Evolutionary conservation across 1,140 invertebrate species (phyloP), one percentile per base, ranked within the genome.

Genomic region (Pseudoatta argentina): DNA sequence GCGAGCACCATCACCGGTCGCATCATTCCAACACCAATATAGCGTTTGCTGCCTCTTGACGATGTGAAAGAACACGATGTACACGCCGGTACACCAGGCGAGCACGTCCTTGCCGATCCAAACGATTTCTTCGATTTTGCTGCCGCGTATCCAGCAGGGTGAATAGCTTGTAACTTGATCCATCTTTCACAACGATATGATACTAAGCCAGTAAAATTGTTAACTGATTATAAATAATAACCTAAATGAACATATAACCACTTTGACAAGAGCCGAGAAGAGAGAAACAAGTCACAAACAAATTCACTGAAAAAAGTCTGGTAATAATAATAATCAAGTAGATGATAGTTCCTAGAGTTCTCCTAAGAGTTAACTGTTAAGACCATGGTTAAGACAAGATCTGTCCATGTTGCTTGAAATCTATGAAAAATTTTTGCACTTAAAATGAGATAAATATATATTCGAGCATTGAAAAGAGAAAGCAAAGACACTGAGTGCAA

Each of bases 61-160:
- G 30, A 94, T n/a, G 44, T 95, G 59, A 73, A 91, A 92, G 44
- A 95, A 95, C 0, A 95, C 64, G 1, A 95, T 92, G 66, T 93
- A 89, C 34, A 92, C 66, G 0, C 94, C 93, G 2, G 79, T 91
- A 55, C 91, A 93, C 94, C 94, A 95, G 0, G 92, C 94, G 0
- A 95, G 57, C 16, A 92, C 81, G 72, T 95, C 91, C 34, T 87
- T 92, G 16, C 92, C 93, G 21, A 95, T 92, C 93, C 94, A 95
- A n/a, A 89, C 57, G 14, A 94, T 86, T n/a, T 94, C 89, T 1
- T 87, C 67, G 57, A 95, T 88, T 63, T 75, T 91, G 39, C 92
- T 91, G 4, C 95, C 93, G 16, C 94, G 91, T 14, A 93, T 59
- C 95, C 95, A 95, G 16, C 69, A 76, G 3, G 93, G 86, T 53